Evolutionary conservation across 2,888 invertebrate species (phyloP), one percentile per base, ranked within the genome.

Genomic region (Napeogenes inachia): DNA sequence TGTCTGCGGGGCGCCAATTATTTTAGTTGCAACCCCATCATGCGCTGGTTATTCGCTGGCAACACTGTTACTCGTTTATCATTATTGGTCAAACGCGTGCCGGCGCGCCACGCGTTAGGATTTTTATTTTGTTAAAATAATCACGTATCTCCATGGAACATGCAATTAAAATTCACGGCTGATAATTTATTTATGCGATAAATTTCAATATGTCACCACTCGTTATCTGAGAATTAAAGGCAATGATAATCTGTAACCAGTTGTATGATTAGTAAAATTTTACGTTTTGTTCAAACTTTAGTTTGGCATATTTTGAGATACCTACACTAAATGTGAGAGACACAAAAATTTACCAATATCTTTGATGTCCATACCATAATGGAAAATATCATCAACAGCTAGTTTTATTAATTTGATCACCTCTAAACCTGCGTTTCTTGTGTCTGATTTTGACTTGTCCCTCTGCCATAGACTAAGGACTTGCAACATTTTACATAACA

Each of bases 1-100:
- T 71, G 77, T 71, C 89, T 78, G 85, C 88, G 86, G 89, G 89
- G 86, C 76, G 89, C 89, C 89, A 89, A 90, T 90, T 90, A 90
- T 86, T 84, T 80, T 72, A 71, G 77, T 82, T 77, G 83, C 84
- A 89, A 85, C 89, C 89, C 89, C 82, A 85, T 87, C 87, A 75
- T 71, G 77, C 72, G 73, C 71, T 79, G 79, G 81, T 80, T 81
- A 81, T 81, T 77, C 75, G 76, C 71, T 85, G 79, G 85, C 80
- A 84, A 87, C 85, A 88, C 83, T 75, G 81, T 82, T 78, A 75
- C 78, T 81, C 79, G 80, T 84, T 79, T 76, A 80, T 81, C 82
- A 82, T 76, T 68, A 65, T 60, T 60, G 77, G 76, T 68, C 77
- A 78, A 79, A 79, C 82, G 79, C 79, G 82, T 81, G 84, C 81